Conservation (phyloP, 2,113 vertebrate species). For the Ardeotis arabs region DNA sequence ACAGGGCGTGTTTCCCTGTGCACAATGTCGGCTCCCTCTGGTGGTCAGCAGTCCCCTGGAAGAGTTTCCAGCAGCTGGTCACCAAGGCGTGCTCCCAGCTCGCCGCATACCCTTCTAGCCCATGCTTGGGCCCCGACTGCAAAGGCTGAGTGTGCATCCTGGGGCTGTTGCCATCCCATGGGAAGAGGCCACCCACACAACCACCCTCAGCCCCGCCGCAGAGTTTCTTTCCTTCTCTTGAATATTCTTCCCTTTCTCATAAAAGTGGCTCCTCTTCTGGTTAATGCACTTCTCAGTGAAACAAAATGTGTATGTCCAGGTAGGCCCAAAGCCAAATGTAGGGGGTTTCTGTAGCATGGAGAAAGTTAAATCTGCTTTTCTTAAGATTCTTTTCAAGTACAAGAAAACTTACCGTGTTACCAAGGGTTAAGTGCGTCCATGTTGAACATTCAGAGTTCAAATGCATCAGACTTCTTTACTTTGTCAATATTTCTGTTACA, state of each 20-base stretch:
- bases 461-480: neutral
- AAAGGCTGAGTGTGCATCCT: neutral
- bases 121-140: rapidly evolving
- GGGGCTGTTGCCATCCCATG: neutral
- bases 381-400: neutral
- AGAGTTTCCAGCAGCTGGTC: neutral
- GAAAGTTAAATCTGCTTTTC: neutral
- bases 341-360: neutral
- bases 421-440: neutral
- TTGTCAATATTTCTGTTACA: slow-evolving; percentile 36
- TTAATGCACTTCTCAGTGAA: neutral
- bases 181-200: neutral
- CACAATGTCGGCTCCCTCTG: slow-evolving; percentile 32
- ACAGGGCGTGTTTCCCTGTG: rapidly evolving
- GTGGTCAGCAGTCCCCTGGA: neutral
- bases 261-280: neutral
- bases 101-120: rapidly evolving
- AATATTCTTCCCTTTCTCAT: neutral
- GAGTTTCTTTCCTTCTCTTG: neutral
- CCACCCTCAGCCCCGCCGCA: neutral
- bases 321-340: neutral
- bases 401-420: neutral
- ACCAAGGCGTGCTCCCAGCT: neutral
- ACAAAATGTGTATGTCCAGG: neutral
- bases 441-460: neutral